Percentiles rank a stretch among this genome's conserved stretches.
Evolutionary conservation across 2,797 vertebrate species (phyloP).

Genomic region (Monodelphis domestica): DNA sequence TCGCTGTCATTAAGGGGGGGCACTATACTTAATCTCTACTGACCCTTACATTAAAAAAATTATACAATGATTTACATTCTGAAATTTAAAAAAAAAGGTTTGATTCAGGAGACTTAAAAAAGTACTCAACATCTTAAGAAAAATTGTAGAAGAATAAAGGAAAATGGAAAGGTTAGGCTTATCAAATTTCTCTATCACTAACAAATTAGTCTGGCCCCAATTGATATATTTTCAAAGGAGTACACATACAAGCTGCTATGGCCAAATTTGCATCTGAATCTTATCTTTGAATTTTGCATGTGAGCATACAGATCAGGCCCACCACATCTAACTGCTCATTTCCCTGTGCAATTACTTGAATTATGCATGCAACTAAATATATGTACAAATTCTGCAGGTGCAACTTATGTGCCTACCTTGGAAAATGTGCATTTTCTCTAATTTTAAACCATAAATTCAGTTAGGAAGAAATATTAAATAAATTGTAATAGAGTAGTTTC

Average conservation of each 20-base stretch:
- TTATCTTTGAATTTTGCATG: slow-evolving; percentile 55
- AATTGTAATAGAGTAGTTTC: not conserved
- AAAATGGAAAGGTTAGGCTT: slow-evolving; percentile 35
- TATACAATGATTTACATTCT: not conserved
- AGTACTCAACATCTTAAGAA: slow-evolving; percentile 19
- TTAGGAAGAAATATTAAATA: slow-evolving; percentile 26
- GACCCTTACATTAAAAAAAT: not conserved
- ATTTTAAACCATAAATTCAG: slow-evolving; percentile 54
- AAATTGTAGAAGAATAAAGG: slow-evolving; percentile 12
- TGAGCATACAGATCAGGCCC: slow-evolving; percentile 44
- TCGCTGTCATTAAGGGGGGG: not conserved
- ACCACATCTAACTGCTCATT: slow-evolving; percentile 22
- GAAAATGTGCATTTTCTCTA: slow-evolving; percentile 29
- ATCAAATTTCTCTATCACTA: slow-evolving; percentile 59
- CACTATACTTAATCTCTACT: not conserved
- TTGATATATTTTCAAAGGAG: slow-evolving; percentile 56
- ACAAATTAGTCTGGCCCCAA: slow-evolving; percentile 49
- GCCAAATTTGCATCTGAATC: slow-evolving; percentile 49
- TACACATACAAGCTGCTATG: slow-evolving; percentile 16
- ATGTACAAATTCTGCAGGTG: slow-evolving; percentile 56
- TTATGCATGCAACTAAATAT: slow-evolving; percentile 53
- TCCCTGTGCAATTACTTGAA: slow-evolving; percentile 62
- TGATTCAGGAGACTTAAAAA: not conserved
- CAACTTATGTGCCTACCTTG: slow-evolving; percentile 2
- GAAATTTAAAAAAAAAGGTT: not conserved